Evolutionary conservation across 2,113 vertebrate species (phyloP), one percentile per base, ranked within the genome.

Genomic region (Cryptomyrus ogoouensis): DNA sequence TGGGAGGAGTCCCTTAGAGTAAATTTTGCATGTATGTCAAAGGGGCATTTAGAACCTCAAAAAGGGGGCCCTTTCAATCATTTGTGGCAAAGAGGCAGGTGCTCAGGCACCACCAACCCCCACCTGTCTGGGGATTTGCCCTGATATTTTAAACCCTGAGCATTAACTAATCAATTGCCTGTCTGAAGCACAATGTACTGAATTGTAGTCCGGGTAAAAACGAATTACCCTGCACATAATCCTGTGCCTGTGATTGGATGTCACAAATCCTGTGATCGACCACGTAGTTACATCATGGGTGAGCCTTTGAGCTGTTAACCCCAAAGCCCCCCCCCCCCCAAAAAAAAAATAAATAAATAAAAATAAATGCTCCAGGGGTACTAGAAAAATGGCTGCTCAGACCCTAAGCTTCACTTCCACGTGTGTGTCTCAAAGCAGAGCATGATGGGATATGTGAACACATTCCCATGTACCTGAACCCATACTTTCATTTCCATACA

Each of bases 141-240:
- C 39, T 15, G 21, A 62, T 62, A 42, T 19, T n/a, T 62, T n/a
- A n/a, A 62, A 62, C 39, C 19, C n/a, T 88, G 15, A 62, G 53
- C 87, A 21, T 62, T 44, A 62, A 44, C 35, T 62, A 88, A 88
- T 88, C 31, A 88, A 62, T 58, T 62, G 87, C 87, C 87, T 66
- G 87, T 62, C 15, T 66, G 21, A 66, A 42, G 15, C 86, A 88
- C 31, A 44, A n/a, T 66, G 39, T 66, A 35, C 44, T 58, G 87
- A n/a, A 62, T 13, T 42, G 39, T 52, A 47, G 27, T 88, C 87
- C 9, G 46, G n/a, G 52, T 21, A 62, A 31, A 44, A 31, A 44
- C 2, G 52, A 21, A 62, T 62, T 44, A 58, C 3, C 17, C 19
- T 66, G 53, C 17, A 56, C n/a, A 21, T 88, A 88, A 62, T 66